Evolutionary conservation across 2,113 vertebrate species (phyloP).

Genomic region (Rhadina sibilatrix): DNA sequence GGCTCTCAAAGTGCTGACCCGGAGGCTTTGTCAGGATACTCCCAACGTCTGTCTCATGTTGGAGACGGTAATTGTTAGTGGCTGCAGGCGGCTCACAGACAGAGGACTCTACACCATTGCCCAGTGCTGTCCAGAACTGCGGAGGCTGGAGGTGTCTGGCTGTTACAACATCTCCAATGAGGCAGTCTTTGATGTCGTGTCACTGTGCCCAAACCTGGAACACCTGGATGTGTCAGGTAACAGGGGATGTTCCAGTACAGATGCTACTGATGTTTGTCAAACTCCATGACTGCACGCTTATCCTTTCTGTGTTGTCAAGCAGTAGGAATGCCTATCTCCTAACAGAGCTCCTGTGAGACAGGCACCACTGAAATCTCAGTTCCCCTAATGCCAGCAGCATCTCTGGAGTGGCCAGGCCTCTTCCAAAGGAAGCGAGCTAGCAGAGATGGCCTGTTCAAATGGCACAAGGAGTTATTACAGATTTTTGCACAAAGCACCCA

Average conservation of each 20-base stretch:
- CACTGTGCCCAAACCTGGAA: conserved; percentile 93
- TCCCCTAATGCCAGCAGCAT: neutral
- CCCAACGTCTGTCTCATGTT: conserved; percentile 96
- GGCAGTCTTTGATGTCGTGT: conserved; percentile 93
- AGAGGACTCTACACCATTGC: conserved; percentile 92
- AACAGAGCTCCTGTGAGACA: neutral
- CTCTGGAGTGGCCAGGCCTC: neutral
- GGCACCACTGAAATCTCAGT: neutral
- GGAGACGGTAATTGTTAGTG: conserved; percentile 88
- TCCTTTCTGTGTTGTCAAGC: neutral
- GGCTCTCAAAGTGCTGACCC: conserved; percentile 90
- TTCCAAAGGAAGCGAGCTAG: neutral
- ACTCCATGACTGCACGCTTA: rapidly evolving
- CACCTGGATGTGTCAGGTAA: conserved; percentile 97
- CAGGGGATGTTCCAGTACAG: neutral
- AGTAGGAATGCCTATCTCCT: neutral
- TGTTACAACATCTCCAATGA: conserved; percentile 97
- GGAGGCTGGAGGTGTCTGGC: conserved; percentile 88
- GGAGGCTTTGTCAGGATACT: conserved; percentile 95
- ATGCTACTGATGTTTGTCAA: neutral
- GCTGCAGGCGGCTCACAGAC: conserved; percentile 95
- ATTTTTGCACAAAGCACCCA: neutral
- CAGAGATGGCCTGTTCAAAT: neutral
- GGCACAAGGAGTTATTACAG: rapidly evolving
- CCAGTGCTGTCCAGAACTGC: conserved; percentile 93